Percentiles rank a stretch among this genome's conserved stretches.
Conservation (phyloP, 2,113 vertebrate species). For the Chionis minor region DNA sequence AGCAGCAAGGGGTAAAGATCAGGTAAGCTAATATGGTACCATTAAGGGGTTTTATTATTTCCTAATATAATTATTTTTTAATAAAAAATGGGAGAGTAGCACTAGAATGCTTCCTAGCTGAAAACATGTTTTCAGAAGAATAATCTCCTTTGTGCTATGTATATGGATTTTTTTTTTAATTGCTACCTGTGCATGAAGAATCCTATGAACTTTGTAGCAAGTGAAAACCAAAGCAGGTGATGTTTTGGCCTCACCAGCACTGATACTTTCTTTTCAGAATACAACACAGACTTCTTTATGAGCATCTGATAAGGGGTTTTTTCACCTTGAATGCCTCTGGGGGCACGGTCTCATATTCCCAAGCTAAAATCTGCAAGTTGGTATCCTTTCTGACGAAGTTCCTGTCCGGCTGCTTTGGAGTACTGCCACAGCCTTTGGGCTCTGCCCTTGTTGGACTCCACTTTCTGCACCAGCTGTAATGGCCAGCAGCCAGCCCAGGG, state of each 20-base stretch:
- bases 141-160: not conserved
- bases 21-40: not conserved
- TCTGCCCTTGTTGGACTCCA: not conserved
- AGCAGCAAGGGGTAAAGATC: not conserved
- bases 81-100: not conserved
- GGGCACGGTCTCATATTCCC: not conserved
- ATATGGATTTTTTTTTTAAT: not conserved
- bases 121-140: not conserved
- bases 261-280: not conserved
- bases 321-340: constrained; percentile 29
- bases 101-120: not conserved
- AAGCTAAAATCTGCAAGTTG: not conserved
- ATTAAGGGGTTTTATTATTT: not conserved
- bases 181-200: not conserved
- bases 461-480: not conserved
- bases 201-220: not conserved
- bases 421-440: not conserved
- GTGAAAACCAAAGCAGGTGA: not conserved
- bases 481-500: not conserved
- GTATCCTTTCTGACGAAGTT: not conserved
- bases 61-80: not conserved
- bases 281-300: not conserved
- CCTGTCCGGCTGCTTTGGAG: not conserved
- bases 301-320: not conserved
- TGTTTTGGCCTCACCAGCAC: fast-evolving